These are phyloP conservation scores for Fissipunctia ypsillon DNA, from an alignment of 2,888 invertebrate genomes.

Conservation along the genomic window DNA sequence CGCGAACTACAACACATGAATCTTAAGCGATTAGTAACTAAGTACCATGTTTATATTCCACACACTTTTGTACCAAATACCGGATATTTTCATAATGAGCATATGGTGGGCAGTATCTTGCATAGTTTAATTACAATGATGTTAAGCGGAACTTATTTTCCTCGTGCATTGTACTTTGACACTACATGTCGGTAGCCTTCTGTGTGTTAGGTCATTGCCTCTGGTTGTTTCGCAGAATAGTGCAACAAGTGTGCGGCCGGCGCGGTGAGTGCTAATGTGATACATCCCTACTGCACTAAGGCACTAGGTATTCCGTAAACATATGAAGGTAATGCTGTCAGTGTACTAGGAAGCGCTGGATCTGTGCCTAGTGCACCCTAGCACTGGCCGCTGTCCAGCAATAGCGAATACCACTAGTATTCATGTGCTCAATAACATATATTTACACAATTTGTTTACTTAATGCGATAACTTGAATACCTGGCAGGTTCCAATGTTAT, in stretches of 20 bases:
- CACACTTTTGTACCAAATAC: slow-evolving; percentile 66
- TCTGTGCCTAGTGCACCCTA: slow-evolving; percentile 78
- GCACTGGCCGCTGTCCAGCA: slow-evolving; percentile 81
- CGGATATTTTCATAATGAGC: slow-evolving; percentile 64
- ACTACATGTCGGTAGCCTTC: slow-evolving; percentile 55
- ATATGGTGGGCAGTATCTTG: slow-evolving; percentile 49
- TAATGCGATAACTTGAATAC: slow-evolving; percentile 52
- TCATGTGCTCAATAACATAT: slow-evolving; percentile 61
- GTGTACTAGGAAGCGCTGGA: slow-evolving; percentile 87
- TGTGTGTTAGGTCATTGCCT: slow-evolving; percentile 72
- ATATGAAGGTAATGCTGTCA: slow-evolving; percentile 79
- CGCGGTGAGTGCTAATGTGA: slow-evolving; percentile 57
- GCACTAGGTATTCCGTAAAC: slow-evolving; percentile 76
- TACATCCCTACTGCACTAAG: slow-evolving; percentile 72
- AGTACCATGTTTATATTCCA: slow-evolving; percentile 69
- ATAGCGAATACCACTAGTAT: slow-evolving; percentile 68
- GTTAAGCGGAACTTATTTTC: slow-evolving; percentile 71
- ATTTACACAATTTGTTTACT: slow-evolving; percentile 58
- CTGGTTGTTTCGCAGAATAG: slow-evolving; percentile 71
- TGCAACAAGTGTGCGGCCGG: slow-evolving; percentile 64
- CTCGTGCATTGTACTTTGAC: slow-evolving; percentile 73
- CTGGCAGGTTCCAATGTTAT: slow-evolving; percentile 41
- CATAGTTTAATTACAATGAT: slow-evolving; percentile 70
- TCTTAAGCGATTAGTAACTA: slow-evolving; percentile 68
- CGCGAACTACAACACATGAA: slow-evolving; percentile 66